phyloP scores from a whole-genome alignment of 2,888 invertebrate genomes.

The Rapana venosa region DNA sequence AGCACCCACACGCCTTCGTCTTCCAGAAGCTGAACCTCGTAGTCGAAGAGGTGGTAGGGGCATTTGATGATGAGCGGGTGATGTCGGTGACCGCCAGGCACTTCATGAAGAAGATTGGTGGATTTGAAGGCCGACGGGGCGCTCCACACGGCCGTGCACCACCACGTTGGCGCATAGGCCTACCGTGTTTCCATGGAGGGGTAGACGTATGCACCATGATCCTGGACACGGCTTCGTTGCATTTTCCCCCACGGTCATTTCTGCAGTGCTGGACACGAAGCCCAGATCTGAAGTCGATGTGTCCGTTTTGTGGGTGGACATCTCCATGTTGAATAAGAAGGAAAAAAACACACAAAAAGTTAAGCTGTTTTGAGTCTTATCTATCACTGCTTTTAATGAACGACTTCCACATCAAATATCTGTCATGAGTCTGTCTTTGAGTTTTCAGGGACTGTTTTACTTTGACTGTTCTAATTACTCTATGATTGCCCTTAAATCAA shows the following conservation, averaged over 20 bases:
- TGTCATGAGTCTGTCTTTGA: no score
- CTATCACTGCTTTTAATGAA: no score
- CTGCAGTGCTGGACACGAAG: neutral
- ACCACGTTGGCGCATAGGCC: neutral
- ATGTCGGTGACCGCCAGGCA: neutral
- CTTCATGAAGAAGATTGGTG: slow-evolving; percentile 5
- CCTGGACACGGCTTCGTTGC: slow-evolving; percentile 7
- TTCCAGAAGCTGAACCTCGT: no score
- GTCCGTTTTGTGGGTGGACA: neutral
- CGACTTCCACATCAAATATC: no score
- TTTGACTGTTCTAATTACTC: no score
- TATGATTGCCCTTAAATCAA: no score
- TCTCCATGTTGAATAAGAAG: no score
- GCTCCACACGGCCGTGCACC: neutral
- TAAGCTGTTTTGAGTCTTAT: no score
- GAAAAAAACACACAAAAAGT: no score
- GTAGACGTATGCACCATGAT: neutral
- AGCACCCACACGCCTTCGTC: neutral
- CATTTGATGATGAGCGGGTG: neutral
- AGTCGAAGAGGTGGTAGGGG: neutral
- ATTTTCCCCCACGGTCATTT: neutral
- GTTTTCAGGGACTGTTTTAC: no score
- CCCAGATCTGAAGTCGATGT: neutral
- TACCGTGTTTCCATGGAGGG: neutral
- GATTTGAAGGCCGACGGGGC: neutral